Evolutionary conservation across 2,113 vertebrate species (phyloP).

Genomic region (Myrmecophaga tridactyla): DNA sequence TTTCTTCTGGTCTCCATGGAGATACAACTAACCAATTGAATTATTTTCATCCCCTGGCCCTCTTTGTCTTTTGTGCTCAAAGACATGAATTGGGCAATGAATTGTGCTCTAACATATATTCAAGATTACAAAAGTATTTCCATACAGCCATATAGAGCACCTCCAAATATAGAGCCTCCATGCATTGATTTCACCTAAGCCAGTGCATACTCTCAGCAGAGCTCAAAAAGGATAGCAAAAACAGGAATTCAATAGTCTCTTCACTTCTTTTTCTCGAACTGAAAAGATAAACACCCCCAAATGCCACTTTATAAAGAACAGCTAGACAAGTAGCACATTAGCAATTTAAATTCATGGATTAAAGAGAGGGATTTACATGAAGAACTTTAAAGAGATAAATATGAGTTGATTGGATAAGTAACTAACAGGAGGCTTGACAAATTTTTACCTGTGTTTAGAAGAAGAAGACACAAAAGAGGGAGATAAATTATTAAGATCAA

Average conservation of each 20-base stretch:
- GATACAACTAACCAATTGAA: conserved; percentile 17
- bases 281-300: conserved; percentile 66
- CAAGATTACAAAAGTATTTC: conserved; percentile 23
- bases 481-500: conserved; percentile 43
- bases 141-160: neutral
- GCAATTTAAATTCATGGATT: conserved; percentile 71
- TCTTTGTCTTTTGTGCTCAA: conserved; percentile 53
- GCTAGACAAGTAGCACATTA: conserved; percentile 57
- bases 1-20: conserved; percentile 62
- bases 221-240: neutral
- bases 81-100: neutral
- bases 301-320: conserved; percentile 62
- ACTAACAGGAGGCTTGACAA: conserved; percentile 52
- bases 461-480: conserved; percentile 32
- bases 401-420: conserved; percentile 32
- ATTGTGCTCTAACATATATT: conserved; percentile 31
- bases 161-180: neutral
- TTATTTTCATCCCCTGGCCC: conserved; percentile 55
- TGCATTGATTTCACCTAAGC: conserved; percentile 2
- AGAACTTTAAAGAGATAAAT: conserved; percentile 60
- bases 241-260: conserved; percentile 45
- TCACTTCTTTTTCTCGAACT: conserved; percentile 34
- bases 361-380: conserved; percentile 53
- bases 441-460: conserved; percentile 48
- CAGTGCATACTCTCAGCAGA: neutral